Evolutionary conservation across 2,888 invertebrate species (phyloP).

Genomic region (Philopedon plagiatum): DNA sequence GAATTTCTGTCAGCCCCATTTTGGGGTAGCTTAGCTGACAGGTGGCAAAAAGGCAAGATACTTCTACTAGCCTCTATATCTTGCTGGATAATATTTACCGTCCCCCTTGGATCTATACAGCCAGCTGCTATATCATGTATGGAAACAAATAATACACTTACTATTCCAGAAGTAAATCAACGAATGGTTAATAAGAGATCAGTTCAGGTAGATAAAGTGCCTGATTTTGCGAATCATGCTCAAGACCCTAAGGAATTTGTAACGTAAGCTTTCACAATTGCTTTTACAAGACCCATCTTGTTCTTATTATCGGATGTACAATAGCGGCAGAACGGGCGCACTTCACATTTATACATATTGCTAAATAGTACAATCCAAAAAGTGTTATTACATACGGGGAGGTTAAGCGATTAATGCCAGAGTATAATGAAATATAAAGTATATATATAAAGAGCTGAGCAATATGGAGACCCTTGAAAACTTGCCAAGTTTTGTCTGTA

Average conservation of each 20-base stretch:
- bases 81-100: slow-evolving; percentile 97
- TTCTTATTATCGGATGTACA: too few relatives aligned
- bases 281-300: not conserved
- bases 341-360: too few relatives aligned
- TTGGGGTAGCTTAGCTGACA: slow-evolving; percentile 96
- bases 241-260: slow-evolving; percentile 45
- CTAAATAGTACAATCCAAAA: too few relatives aligned
- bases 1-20: slow-evolving; percentile 98
- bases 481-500: too few relatives aligned
- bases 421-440: too few relatives aligned
- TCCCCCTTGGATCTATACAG: slow-evolving; percentile 95
- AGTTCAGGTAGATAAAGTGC: slow-evolving; percentile 51
- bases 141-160: slow-evolving; percentile 75
- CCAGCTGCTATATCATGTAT: slow-evolving; percentile 95
- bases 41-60: slow-evolving; percentile 87
- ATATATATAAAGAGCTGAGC: too few relatives aligned
- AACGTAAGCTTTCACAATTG: slow-evolving; percentile 39
- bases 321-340: too few relatives aligned
- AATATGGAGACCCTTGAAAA: too few relatives aligned
- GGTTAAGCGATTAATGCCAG: too few relatives aligned
- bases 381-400: too few relatives aligned
- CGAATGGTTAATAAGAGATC: slow-evolving; percentile 72
- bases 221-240: slow-evolving; percentile 30
- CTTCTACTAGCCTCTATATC: slow-evolving; percentile 91
- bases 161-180: slow-evolving; percentile 71